phyloP scores from a whole-genome alignment of 2,888 invertebrate genomes.

The Morpho deidamia region DNA sequence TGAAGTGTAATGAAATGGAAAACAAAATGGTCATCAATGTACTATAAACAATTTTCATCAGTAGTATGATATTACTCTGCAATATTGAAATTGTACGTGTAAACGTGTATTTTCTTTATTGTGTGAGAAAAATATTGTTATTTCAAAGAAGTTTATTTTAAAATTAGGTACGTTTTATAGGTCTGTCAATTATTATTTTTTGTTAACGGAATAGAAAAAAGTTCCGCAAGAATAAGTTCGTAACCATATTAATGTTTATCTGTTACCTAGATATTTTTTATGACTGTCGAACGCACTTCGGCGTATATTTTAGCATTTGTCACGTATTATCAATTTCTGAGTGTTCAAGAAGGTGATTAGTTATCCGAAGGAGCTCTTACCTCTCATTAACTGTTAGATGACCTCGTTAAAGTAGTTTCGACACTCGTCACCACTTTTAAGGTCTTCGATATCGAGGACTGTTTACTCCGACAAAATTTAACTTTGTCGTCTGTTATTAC shows the following conservation, averaged over 20 bases:
- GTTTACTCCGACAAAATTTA: background rate
- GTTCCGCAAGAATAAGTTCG: constrained; percentile 11
- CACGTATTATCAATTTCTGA: constrained; percentile 34
- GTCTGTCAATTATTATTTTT: background rate
- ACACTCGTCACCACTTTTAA: constrained; percentile 39
- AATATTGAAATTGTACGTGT: no score
- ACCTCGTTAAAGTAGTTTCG: constrained; percentile 55
- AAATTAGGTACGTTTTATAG: background rate
- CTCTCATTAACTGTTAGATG: constrained; percentile 65
- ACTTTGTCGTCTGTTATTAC: background rate
- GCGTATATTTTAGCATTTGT: constrained; percentile 28
- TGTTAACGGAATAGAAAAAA: background rate
- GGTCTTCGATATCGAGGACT: constrained; percentile 6
- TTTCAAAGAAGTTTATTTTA: background rate
- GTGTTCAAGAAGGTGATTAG: constrained; percentile 37
- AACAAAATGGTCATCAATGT: no score
- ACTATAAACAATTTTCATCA: no score
- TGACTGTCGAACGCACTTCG: constrained; percentile 18
- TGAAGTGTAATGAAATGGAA: no score
- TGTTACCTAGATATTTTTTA: constrained; percentile 14
- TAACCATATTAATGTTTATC: constrained; percentile 7
- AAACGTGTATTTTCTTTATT: no score
- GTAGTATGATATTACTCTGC: no score
- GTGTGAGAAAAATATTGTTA: no score
- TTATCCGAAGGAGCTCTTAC: constrained; percentile 63